These are phyloP conservation scores for Heliornis fulica DNA, from an alignment of 2,113 vertebrate species.

Conservation along the genomic window DNA sequence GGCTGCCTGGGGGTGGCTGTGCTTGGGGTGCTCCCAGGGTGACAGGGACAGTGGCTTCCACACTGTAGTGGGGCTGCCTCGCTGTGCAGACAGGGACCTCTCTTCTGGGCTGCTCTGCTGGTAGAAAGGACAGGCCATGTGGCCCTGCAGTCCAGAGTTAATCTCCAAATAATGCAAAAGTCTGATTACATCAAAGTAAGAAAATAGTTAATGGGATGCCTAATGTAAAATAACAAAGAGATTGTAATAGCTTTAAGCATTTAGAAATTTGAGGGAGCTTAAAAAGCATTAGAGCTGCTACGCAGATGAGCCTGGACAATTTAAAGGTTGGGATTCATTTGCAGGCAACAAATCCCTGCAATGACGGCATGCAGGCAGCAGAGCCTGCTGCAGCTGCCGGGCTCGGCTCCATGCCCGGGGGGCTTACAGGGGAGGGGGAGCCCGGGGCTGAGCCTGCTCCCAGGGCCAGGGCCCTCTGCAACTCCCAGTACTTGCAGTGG, in stretches of 20 bases:
- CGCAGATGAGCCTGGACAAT: neutral
- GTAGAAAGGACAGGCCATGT: neutral
- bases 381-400: neutral
- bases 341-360: conserved; percentile 27
- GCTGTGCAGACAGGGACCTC: accelerated
- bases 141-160: neutral
- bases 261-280: conserved; percentile 44
- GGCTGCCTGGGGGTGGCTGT: too few species aligned
- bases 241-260: conserved; percentile 52
- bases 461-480: neutral
- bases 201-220: conserved; percentile 51
- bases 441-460: neutral
- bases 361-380: neutral
- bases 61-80: neutral
- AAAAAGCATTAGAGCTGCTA: conserved; percentile 23
- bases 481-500: too few species aligned
- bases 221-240: conserved; percentile 42
- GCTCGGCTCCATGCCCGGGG: neutral
- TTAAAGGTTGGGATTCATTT: conserved; percentile 16
- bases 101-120: neutral
- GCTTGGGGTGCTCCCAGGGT: neutral
- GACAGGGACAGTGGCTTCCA: accelerated
- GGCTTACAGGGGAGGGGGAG: neutral
- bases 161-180: conserved; percentile 29
- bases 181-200: conserved; percentile 25